Percentiles rank a stretch among this genome's conserved stretches.
phyloP scores from a whole-genome alignment of 2,888 invertebrate species.

The Pheosia tremula region DNA sequence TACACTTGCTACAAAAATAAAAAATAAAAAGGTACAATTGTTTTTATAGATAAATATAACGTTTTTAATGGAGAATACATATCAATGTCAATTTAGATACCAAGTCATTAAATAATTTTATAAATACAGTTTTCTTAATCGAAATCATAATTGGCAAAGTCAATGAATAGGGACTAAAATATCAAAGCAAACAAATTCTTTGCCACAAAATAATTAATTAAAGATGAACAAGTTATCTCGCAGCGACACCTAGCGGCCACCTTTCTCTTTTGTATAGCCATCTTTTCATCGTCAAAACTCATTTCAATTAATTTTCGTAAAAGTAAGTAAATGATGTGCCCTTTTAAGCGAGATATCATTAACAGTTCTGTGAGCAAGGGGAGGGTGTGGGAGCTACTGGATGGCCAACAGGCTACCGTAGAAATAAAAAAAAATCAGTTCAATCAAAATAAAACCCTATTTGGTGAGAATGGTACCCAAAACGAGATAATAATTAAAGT shows the following conservation, averaged over 20 bases:
- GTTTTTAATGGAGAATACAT: neutral
- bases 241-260: constrained; percentile 80
- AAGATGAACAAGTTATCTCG: constrained; percentile 80
- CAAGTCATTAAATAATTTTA: constrained; percentile 40
- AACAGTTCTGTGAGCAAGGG: constrained; percentile 64
- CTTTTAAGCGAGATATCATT: constrained; percentile 83
- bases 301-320: constrained; percentile 84
- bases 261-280: constrained; percentile 76
- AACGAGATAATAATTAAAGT: no score
- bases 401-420: constrained; percentile 18
- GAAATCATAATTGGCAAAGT: constrained; percentile 64
- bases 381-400: constrained; percentile 25
- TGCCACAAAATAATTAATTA: constrained; percentile 81
- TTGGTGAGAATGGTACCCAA: neutral
- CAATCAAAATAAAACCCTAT: constrained; percentile 1
- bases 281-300: constrained; percentile 84
- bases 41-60: no score
- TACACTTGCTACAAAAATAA: no score
- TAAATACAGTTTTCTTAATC: constrained; percentile 58
- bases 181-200: constrained; percentile 77
- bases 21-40: no score
- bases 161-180: constrained; percentile 62
- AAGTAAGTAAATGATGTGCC: constrained; percentile 84
- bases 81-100: constrained; percentile 18
- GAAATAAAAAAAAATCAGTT: constrained; percentile 13